These are phyloP conservation scores for Aspidoscelis tigris DNA, from an alignment of 2,113 vertebrate genomes.

Conservation along the genomic window DNA sequence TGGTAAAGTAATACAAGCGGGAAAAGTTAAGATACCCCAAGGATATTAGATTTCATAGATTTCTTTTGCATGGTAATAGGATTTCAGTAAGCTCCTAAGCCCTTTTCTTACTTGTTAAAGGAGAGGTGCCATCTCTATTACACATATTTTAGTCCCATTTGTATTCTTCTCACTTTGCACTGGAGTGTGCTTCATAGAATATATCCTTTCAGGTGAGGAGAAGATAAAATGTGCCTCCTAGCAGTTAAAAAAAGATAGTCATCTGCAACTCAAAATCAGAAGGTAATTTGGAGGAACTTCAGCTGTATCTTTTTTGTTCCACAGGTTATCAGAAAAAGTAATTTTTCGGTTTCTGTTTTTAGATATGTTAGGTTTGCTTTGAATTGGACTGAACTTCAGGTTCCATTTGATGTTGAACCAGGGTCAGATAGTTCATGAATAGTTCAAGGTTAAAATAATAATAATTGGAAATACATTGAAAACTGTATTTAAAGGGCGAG, in stretches of 20 bases:
- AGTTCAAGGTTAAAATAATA: no score
- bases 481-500: no score
- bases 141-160: neutral
- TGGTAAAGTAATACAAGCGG: conserved; percentile 8
- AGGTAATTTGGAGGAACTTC: conserved; percentile 11
- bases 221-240: neutral
- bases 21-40: neutral
- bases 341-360: conserved; percentile 17
- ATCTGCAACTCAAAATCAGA: neutral
- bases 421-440: no score
- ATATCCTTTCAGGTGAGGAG: neutral
- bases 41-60: neutral
- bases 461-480: no score
- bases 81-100: conserved; percentile 5
- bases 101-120: neutral
- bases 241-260: neutral
- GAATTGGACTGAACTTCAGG: no score
- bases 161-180: conserved; percentile 13
- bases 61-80: conserved; percentile 25
- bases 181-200: neutral
- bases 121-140: neutral
- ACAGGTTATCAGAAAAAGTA: neutral
- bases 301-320: neutral
- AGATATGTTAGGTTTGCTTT: no score
- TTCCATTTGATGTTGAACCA: no score